These are phyloP conservation scores for Aplocera efformata DNA, from an alignment of 2,888 invertebrate genomes.

Conservation along the genomic window DNA sequence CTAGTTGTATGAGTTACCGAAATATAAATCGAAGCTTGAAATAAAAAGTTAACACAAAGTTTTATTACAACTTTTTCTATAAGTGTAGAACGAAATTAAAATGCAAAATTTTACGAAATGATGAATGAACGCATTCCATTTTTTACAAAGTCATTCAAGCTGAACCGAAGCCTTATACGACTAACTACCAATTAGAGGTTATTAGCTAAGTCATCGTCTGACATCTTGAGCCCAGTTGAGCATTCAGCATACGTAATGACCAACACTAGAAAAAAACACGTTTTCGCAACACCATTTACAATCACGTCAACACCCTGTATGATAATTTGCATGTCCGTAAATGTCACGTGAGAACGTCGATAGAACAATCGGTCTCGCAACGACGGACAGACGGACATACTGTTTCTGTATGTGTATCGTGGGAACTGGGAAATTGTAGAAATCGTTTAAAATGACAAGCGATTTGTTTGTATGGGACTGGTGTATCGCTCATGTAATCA, in stretches of 20 bases:
- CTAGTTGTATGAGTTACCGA: too few species aligned
- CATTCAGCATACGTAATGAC: conserved; percentile 12
- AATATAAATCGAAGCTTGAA: too few species aligned
- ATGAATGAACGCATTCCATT: too few species aligned
- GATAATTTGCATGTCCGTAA: conserved; percentile 31
- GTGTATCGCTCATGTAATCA: conserved; percentile 28
- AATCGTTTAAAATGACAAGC: conserved; percentile 35
- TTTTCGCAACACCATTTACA: conserved; percentile 26
- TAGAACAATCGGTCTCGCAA: conserved; percentile 34
- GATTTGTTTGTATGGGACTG: conserved; percentile 28
- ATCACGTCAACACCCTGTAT: conserved; percentile 21
- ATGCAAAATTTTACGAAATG: too few species aligned
- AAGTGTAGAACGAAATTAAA: too few species aligned
- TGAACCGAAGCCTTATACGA: too few species aligned
- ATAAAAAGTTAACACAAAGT: too few species aligned
- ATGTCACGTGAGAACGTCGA: conserved; percentile 35
- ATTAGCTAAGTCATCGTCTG: too few species aligned
- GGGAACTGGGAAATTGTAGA: conserved; percentile 37
- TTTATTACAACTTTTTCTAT: too few species aligned
- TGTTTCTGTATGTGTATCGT: conserved; percentile 28
- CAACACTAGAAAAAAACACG: conserved; percentile 12
- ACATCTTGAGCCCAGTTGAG: conserved; percentile 2
- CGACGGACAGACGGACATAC: conserved; percentile 29
- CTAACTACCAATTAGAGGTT: too few species aligned
- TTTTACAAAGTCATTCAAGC: too few species aligned